phyloP scores from a whole-genome alignment of 2,888 invertebrate species.

The Auanema freiburgensis region DNA sequence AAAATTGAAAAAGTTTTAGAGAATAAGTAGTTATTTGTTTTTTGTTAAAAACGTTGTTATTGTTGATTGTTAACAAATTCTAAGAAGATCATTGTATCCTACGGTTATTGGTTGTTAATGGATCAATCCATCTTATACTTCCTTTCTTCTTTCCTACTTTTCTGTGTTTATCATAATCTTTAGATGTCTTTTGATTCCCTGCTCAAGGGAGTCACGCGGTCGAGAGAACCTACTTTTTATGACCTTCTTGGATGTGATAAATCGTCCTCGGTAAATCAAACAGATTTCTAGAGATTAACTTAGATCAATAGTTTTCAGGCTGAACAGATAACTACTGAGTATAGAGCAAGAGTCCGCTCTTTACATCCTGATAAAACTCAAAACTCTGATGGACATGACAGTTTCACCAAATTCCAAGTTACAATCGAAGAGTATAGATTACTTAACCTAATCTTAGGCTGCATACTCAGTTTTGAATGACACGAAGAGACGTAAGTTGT shows the following conservation, averaged over 20 bases:
- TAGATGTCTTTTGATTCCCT: too few species aligned
- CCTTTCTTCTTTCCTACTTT: too few species aligned
- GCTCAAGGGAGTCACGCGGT: too few species aligned
- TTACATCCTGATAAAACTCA: constrained; percentile 49
- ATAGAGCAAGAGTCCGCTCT: constrained; percentile 40
- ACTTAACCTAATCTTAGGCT: constrained; percentile 22
- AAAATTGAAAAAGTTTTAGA: neutral
- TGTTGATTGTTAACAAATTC: too few species aligned
- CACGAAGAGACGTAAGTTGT: constrained; percentile 23
- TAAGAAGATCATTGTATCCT: too few species aligned
- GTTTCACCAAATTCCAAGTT: neutral
- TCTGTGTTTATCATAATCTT: too few species aligned
- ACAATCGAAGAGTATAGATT: neutral
- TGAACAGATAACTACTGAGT: constrained; percentile 53
- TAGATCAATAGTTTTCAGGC: constrained; percentile 27
- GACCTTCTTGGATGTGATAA: constrained; percentile 32
- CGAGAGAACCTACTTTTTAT: constrained; percentile 30
- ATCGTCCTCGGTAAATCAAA: constrained; percentile 22
- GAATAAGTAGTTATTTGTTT: constrained; percentile 5
- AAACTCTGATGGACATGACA: neutral
- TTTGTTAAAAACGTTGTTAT: too few species aligned
- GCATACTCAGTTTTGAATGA: constrained; percentile 31
- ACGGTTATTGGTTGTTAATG: too few species aligned
- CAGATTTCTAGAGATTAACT: too few species aligned
- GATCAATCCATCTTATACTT: too few species aligned